These are phyloP conservation scores for Emydura subglobosa DNA, from an alignment of 2,113 vertebrate species.

Conservation along the genomic window DNA sequence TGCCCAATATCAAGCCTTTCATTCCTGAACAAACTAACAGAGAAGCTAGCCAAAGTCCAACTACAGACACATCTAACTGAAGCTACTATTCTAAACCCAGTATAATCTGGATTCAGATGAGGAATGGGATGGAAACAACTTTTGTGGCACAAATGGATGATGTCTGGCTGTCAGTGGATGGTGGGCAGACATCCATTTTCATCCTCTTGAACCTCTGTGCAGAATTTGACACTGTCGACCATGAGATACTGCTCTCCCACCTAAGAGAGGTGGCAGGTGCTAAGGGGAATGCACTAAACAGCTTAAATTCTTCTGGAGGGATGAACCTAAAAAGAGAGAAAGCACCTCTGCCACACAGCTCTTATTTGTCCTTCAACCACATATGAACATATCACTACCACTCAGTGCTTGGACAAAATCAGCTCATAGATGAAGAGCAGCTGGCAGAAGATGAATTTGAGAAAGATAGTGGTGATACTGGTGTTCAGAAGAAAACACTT, in stretches of 20 bases:
- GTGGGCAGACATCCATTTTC: background rate
- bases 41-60: background rate
- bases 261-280: background rate
- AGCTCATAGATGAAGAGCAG: background rate
- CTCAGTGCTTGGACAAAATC: background rate
- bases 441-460: background rate
- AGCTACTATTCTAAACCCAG: background rate
- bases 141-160: background rate
- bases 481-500: background rate
- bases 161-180: background rate
- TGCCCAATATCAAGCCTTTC: background rate
- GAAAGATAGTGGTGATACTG: background rate
- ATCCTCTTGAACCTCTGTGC: background rate
- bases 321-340: background rate
- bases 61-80: background rate
- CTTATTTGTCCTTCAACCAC: background rate
- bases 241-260: background rate
- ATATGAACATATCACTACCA: background rate
- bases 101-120: background rate
- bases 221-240: background rate
- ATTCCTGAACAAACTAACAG: background rate
- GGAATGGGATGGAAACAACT: background rate
- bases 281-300: background rate
- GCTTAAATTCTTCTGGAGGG: background rate
- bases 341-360: background rate